Conservation (phyloP, 2,113 vertebrate species). For the Megaceryle torquata region DNA sequence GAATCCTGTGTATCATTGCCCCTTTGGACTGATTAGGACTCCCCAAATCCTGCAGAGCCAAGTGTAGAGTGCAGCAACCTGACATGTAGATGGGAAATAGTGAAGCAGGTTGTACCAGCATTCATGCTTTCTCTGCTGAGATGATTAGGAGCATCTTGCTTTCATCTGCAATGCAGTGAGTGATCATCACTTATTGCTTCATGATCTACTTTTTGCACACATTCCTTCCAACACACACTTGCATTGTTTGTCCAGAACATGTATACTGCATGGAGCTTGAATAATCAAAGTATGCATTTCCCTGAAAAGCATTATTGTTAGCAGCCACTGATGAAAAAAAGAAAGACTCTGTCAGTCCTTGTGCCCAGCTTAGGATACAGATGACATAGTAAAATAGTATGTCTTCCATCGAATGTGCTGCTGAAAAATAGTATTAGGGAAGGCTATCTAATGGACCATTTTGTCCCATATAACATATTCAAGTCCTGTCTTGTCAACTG, state of each 20-base stretch:
- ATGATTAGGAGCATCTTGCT: background rate
- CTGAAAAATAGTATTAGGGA: background rate
- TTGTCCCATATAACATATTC: background rate
- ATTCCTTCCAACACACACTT: background rate
- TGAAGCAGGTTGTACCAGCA: background rate
- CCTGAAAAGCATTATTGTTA: background rate
- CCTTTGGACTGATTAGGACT: background rate
- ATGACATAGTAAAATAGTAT: background rate
- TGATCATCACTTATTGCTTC: background rate
- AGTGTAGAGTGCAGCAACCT: background rate
- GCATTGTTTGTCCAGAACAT: fast-evolving
- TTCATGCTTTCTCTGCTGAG: background rate
- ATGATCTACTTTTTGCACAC: background rate
- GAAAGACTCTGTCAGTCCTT: background rate
- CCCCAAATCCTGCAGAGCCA: background rate
- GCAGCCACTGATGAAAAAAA: background rate
- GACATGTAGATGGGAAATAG: background rate
- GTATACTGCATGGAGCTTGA: background rate
- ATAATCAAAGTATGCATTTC: background rate
- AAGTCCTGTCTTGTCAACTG: background rate
- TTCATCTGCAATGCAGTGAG: background rate
- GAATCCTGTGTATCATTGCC: background rate
- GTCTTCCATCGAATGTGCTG: background rate
- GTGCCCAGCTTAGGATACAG: background rate
- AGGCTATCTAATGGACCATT: background rate